Conservation (phyloP, 1,140 invertebrate genomes). For the Phenacoccus solenopsis region DNA sequence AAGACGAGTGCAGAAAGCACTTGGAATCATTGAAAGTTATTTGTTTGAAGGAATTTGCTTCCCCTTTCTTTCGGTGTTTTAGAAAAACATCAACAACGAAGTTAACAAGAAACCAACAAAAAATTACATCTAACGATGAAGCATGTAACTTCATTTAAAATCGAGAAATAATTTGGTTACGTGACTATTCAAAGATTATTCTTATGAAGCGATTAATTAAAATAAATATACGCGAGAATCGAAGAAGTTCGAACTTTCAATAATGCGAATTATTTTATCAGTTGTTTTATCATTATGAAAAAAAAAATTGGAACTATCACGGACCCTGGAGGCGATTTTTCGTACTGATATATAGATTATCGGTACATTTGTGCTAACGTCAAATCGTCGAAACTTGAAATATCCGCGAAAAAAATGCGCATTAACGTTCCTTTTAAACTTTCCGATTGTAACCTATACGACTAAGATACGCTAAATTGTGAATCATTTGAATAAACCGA, state of each 20-base stretch:
- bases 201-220: not conserved
- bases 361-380: no score
- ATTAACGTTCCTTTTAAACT: no score
- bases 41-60: not conserved
- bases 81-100: not conserved
- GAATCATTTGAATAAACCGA: no score
- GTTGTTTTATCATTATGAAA: not conserved
- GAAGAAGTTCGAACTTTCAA: not conserved
- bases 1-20: not conserved
- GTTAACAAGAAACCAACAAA: not conserved
- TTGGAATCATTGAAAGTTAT: conserved; percentile 1
- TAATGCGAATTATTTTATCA: not conserved
- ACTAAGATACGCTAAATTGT: no score
- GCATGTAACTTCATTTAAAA: not conserved
- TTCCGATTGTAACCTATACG: no score
- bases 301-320: no score
- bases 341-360: no score
- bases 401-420: no score
- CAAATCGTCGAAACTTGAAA: no score
- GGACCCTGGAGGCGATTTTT: no score
- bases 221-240: not conserved
- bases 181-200: not conserved
- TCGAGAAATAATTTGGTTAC: not conserved
- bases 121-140: not conserved
- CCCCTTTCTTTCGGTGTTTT: not conserved